phyloP scores from a whole-genome alignment of 1,140 invertebrate species.

The Glossosoma conforme region DNA sequence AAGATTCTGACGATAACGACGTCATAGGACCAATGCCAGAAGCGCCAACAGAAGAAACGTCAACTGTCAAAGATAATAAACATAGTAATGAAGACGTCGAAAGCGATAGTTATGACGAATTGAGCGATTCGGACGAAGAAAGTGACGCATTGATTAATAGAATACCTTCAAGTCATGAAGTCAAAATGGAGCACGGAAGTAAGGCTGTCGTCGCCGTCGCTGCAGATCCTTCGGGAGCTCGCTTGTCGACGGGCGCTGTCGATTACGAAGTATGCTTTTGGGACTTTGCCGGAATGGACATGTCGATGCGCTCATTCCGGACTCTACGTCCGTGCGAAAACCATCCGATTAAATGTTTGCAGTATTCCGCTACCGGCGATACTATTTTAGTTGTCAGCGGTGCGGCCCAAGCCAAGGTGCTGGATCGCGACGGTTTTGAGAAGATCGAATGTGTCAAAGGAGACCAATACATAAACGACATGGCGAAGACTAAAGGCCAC shows the following conservation, averaged over 20 bases:
- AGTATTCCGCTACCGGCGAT: slow-evolving; percentile 93
- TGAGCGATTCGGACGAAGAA: slow-evolving; percentile 53
- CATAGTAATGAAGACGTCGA: slow-evolving; percentile 37
- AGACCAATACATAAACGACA: slow-evolving; percentile 94
- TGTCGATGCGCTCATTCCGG: slow-evolving; percentile 84
- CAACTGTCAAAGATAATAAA: slow-evolving; percentile 31
- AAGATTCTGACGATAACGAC: slow-evolving; percentile 48
- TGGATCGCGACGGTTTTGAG: slow-evolving; percentile 95
- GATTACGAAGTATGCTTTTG: slow-evolving; percentile 96
- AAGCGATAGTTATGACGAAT: slow-evolving; percentile 48
- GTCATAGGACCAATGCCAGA: slow-evolving; percentile 55
- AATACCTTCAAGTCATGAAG: slow-evolving; percentile 78
- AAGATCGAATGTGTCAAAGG: slow-evolving; percentile 93
- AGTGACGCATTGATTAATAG: slow-evolving; percentile 50
- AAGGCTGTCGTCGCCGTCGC: slow-evolving; percentile 84
- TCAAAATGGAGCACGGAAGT: slow-evolving; percentile 73
- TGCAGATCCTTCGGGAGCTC: slow-evolving; percentile 87
- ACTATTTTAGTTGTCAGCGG: slow-evolving; percentile 92
- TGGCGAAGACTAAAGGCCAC: slow-evolving; percentile 93
- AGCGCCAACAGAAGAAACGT: slow-evolving; percentile 28
- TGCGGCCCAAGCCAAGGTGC: slow-evolving; percentile 84
- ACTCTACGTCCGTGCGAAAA: slow-evolving; percentile 90
- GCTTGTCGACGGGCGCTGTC: slow-evolving; percentile 87
- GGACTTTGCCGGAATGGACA: slow-evolving; percentile 98
- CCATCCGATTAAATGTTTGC: slow-evolving; percentile 85